Evolutionary conservation across 2,797 vertebrate species (phyloP).

Genomic region (Malacoctenus gilli): DNA sequence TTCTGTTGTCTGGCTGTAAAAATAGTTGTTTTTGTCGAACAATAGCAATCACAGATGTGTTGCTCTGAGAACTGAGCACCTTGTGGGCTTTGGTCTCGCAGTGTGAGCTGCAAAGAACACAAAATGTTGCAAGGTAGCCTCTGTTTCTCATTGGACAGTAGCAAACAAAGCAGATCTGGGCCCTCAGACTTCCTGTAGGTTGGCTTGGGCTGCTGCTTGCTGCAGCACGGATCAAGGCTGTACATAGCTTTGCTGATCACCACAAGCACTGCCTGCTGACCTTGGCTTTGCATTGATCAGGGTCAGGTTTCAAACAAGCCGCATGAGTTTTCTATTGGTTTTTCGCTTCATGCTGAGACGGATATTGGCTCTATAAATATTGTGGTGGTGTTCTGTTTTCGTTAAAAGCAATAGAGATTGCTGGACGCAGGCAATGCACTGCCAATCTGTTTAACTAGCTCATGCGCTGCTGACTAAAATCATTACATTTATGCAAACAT

Average conservation of each 20-base stretch:
- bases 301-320: constrained; percentile 50
- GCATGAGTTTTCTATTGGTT: constrained; percentile 52
- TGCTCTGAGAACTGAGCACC: constrained; percentile 4
- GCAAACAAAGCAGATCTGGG: background rate
- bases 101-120: constrained; percentile 4
- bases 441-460: constrained; percentile 4
- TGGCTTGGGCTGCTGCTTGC: constrained; percentile 15
- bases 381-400: constrained; percentile 30
- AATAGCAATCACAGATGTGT: constrained; percentile 9
- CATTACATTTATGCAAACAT: constrained; percentile 28
- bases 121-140: background rate
- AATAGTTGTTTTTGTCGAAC: background rate
- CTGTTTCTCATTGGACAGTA: background rate
- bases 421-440: constrained; percentile 3
- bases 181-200: background rate
- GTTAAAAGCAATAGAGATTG: constrained; percentile 6
- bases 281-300: constrained; percentile 57
- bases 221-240: constrained; percentile 8
- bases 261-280: constrained; percentile 36
- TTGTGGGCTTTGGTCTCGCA: constrained; percentile 8
- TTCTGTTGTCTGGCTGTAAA: background rate
- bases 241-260: constrained; percentile 24
- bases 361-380: constrained; percentile 43
- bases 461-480: constrained; percentile 7
- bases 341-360: constrained; percentile 48